Conservation (phyloP, 2,888 invertebrate species). For the Scaeva pyrastri region DNA sequence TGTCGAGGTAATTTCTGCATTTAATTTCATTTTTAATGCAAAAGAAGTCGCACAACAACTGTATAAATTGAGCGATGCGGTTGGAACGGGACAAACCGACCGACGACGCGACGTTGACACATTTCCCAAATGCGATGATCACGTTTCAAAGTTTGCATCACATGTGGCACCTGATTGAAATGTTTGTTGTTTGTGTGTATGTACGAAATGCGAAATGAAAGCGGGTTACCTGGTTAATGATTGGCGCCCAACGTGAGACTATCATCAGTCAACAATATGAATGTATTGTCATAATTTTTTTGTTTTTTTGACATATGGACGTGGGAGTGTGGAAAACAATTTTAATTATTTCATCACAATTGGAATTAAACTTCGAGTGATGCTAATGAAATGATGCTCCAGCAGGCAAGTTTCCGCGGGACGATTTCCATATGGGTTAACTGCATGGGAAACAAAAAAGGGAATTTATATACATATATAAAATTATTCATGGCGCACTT, state of each 20-base stretch:
- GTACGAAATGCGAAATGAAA: no score
- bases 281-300: conserved; percentile 8
- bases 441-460: not conserved
- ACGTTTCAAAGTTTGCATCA: conserved; percentile 66
- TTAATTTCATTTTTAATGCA: conserved; percentile 53
- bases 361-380: conserved; percentile 68
- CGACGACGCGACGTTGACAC: conserved; percentile 10
- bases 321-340: conserved; percentile 55
- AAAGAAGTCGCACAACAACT: conserved; percentile 19
- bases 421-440: conserved; percentile 34
- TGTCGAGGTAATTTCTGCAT: conserved; percentile 1
- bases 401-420: conserved; percentile 9
- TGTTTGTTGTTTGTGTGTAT: conserved; percentile 44
- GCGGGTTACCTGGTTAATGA: conserved; percentile 55
- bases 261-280: conserved; percentile 24
- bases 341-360: conserved; percentile 74
- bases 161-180: conserved; percentile 65
- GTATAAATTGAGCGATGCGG: no score
- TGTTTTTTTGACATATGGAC: no score
- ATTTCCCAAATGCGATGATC: conserved; percentile 60
- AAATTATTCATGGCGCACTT: conserved; percentile 68
- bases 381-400: conserved; percentile 71
- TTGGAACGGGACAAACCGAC: not conserved
- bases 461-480: not conserved
- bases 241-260: conserved; percentile 42